Evolutionary conservation across 1,140 invertebrate genomes (phyloP).

Genomic region (Chironomus tepperi): DNA sequence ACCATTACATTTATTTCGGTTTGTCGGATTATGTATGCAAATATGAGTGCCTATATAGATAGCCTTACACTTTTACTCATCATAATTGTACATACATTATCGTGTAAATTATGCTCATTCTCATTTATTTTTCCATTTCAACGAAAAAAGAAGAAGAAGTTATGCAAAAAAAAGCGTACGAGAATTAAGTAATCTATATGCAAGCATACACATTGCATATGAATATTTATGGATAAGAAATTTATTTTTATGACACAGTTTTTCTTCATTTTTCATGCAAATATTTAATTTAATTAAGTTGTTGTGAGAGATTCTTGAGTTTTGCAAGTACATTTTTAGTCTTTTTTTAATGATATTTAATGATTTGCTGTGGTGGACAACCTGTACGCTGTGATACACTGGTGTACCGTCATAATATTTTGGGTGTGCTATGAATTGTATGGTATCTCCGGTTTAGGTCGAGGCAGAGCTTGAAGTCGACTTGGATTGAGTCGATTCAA

Average conservation of each 20-base stretch:
- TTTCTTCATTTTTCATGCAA: neutral
- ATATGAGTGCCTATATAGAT: neutral
- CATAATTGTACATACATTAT: neutral
- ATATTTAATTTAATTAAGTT: no score
- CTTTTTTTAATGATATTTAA: no score
- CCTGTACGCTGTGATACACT: no score
- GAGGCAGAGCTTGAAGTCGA: no score
- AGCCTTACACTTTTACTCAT: neutral
- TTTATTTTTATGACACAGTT: conserved; percentile 11
- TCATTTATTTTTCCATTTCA: neutral
- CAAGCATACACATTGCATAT: neutral
- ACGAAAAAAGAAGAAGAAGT: neutral
- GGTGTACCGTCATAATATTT: no score
- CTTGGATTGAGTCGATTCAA: no score
- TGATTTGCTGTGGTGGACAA: no score
- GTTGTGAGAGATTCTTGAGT: no score
- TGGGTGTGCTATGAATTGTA: no score
- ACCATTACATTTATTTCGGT: neutral
- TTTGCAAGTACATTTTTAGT: no score
- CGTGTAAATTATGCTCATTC: neutral
- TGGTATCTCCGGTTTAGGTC: no score
- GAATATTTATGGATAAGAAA: neutral
- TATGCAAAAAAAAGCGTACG: neutral
- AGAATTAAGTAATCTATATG: neutral
- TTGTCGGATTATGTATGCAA: neutral